Base-by-base conservation (phyloP, 2,888 invertebrate genomes). In the Lamproptera curius region DNA sequence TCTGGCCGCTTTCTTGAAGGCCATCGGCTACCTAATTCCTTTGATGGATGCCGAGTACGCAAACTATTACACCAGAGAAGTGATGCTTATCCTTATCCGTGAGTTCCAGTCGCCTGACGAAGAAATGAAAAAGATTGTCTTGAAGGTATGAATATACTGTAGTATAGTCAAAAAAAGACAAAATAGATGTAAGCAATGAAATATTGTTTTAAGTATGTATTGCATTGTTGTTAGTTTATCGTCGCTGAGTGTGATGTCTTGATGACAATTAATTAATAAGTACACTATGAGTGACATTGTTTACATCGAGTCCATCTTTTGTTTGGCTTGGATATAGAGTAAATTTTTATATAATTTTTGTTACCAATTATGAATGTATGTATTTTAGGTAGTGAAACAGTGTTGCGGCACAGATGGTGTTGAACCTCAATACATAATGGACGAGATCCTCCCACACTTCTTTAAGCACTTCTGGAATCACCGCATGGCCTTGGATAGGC, bases 391-490 rank as follows among this genome's bases (percentile, higher is more conserved):
- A 53, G 99, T 99, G 51, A 99, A 99, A 79, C 99, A 99, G 84
- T 99, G 99, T 84, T 99, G 99, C 73, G 98, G 97, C 8, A 99
- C 99, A 0, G 99, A 99, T 77, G 99, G 99, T 92, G 99, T 99
- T 42, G 99, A 99, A 77, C 94, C 99, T 0, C 97, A 98, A 70
- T 99, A 99, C 70, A 99, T 99, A 59, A 98, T 99, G 86, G 98
- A 99, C 65, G 99, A 99, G 76, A 99, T 99, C 63, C 87, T 99
- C 59, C 98, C 98, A 0, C 97, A 98, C 67, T 99, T 98, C 85
- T 99, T 99, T 88, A 98, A 97, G 81, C 97, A 98, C 81, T 99
- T 99, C 86, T 99, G 99, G 99, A 99, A 99, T 76, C 99, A 99
- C 74, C 92, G 99, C 56, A 99, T 99, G 99, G 99, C 99, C 1